Base-by-base conservation (phyloP, 2,113 vertebrate genomes). In the Dromiciops gliroides region DNA sequence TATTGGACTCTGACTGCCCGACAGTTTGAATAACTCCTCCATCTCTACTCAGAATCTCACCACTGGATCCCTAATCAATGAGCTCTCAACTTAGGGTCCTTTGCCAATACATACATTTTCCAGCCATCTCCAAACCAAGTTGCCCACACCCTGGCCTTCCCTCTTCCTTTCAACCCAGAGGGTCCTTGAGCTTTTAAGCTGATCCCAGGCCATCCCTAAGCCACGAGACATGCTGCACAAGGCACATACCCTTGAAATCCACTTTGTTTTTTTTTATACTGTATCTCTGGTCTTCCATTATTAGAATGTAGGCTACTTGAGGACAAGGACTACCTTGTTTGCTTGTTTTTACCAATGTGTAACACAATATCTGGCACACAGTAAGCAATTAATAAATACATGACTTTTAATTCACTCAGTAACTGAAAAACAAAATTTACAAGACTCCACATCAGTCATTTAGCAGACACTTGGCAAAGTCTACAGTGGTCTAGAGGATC, bases 11-110 rank as follows among this genome's bases (percentile, higher is more conserved):
- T 9, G 6, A 91, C 24, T 47, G 48, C 47, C 14, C 50, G 93
- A 56, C 44, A 60, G 90, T 93, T 89, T 90, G 1, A 97, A 50
- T 93, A 94, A 92, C 7, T 8, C 22, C 9, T 10, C 14, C n/a
- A 83, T 83, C 37, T 83, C n/a, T 44, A 44, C 37, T 83, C 19
- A 16, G 26, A 44, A 83, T 44, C 19, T n/a, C n/a, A 83, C 19
- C 67, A n/a, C 67, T 22, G 19, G 37, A 83, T 11, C 19, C 37
- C 67, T 37, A 19, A 44, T 83, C n/a, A 83, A 44, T 83, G 67
- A 83, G 7, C 37, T n/a, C 67, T 44, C 37, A 83, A 22, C 67
- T 22, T 75, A 22, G 8, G 19, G 19, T 22, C n/a, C 19, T 44
- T 44, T 44, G 37, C 19, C 16, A 83, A 14, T n/a, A 7, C 37